Evolutionary conservation across 1,140 invertebrate species (phyloP).

Genomic region (Drosophila obscura): DNA sequence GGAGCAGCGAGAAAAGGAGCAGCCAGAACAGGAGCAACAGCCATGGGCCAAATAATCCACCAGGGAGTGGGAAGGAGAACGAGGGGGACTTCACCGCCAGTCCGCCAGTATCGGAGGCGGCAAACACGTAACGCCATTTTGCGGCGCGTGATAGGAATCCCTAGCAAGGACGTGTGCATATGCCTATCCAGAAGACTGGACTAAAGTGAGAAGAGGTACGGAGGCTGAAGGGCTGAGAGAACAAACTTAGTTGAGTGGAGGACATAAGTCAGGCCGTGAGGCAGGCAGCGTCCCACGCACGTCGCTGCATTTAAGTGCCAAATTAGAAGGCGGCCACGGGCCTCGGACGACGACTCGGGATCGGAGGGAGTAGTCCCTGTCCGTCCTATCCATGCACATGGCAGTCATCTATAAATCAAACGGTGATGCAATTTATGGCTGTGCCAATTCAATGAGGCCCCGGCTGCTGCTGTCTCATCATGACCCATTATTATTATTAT

Average conservation of each 20-base stretch:
- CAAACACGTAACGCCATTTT: slow-evolving; percentile 80
- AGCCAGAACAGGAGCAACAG: background rate
- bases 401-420: slow-evolving; percentile 58
- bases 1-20: slow-evolving; percentile 5
- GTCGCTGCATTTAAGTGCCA: slow-evolving; percentile 79
- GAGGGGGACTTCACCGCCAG: slow-evolving; percentile 31
- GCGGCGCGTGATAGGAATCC: slow-evolving; percentile 74
- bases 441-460: slow-evolving; percentile 59
- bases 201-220: background rate
- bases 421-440: slow-evolving; percentile 61
- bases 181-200: slow-evolving; percentile 52
- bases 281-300: slow-evolving; percentile 57
- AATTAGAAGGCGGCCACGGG: slow-evolving; percentile 58
- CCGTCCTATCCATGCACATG: slow-evolving; percentile 43
- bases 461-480: slow-evolving; percentile 58
- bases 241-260: slow-evolving; percentile 6
- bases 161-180: slow-evolving; percentile 69
- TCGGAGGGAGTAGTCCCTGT: background rate
- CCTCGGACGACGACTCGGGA: slow-evolving; percentile 1
- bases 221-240: slow-evolving; percentile 1
- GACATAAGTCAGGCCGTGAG: slow-evolving; percentile 41
- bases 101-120: slow-evolving; percentile 58
- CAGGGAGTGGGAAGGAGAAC: slow-evolving; percentile 23
- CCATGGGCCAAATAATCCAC: slow-evolving; percentile 46
- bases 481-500: slow-evolving; percentile 45